phyloP scores from a whole-genome alignment of 2,113 vertebrate species.

The mouse (Mus musculus) region DNA sequence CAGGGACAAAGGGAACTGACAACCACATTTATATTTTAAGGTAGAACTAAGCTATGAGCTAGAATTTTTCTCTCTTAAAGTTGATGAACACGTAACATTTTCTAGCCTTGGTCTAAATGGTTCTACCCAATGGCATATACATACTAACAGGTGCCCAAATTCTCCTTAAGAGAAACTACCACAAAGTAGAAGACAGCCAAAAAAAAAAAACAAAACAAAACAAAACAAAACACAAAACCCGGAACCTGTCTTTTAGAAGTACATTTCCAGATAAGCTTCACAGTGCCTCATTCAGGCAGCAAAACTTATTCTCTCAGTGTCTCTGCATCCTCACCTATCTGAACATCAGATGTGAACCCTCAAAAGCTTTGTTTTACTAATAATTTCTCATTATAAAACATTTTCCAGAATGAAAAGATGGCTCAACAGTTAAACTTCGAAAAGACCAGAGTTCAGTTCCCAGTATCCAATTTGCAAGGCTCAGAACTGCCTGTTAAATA shows the following conservation, averaged over 20 bases:
- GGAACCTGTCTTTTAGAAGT: neutral
- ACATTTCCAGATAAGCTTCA: conserved; percentile 4
- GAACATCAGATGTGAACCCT: neutral
- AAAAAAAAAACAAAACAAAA: neutral
- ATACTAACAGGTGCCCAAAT: neutral
- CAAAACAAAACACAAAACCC: too few species aligned
- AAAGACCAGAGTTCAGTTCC: neutral
- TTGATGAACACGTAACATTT: neutral
- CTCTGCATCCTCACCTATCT: neutral
- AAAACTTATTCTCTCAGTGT: neutral
- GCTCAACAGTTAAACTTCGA: neutral
- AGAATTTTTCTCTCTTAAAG: neutral
- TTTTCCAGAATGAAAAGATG: neutral
- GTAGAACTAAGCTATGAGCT: neutral
- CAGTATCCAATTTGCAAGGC: neutral
- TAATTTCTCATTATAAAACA: neutral
- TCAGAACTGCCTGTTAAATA: neutral
- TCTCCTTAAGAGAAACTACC: neutral
- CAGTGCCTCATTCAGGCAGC: neutral
- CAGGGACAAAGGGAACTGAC: conserved; percentile 18
- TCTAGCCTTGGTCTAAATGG: neutral
- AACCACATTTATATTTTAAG: conserved; percentile 24
- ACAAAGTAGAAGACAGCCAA: neutral
- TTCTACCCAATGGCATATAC: neutral
- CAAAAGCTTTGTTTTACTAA: neutral